Conservation (phyloP, 2,888 invertebrate species). For the Mesodorylaimus sp. region DNA sequence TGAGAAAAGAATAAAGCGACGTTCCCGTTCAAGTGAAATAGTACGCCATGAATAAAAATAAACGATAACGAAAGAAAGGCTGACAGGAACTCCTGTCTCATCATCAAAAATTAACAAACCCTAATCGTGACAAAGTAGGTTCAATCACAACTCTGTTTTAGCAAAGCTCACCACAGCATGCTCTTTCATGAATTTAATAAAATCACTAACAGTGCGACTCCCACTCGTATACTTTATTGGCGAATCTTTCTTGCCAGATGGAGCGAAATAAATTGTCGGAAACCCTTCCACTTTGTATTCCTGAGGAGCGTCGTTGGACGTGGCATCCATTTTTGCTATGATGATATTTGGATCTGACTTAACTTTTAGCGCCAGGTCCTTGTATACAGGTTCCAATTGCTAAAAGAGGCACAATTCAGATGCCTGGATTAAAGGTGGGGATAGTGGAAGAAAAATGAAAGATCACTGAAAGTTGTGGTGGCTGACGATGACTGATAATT, state of each 20-base stretch:
- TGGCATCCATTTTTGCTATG: conserved; percentile 40
- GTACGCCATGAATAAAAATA: too few species aligned
- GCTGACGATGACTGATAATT: too few species aligned
- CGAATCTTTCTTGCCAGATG: conserved; percentile 26
- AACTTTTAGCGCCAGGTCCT: conserved; percentile 21
- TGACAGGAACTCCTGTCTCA: too few species aligned
- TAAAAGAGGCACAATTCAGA: conserved; percentile 24
- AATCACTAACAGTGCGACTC: not conserved
- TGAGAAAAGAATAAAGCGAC: too few species aligned
- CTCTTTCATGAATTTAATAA: conserved; percentile 7
- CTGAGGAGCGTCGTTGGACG: conserved; percentile 37
- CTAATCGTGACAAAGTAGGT: too few species aligned
- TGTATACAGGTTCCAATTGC: conserved; percentile 36
- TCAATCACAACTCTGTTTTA: conserved; percentile 8
- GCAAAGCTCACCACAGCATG: conserved; percentile 5
- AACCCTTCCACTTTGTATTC: conserved; percentile 37
- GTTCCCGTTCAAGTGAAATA: too few species aligned
- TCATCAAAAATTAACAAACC: too few species aligned
- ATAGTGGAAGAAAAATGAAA: too few species aligned
- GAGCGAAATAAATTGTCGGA: conserved; percentile 38
- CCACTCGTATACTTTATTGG: conserved; percentile 6
- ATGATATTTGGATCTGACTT: conserved; percentile 24
- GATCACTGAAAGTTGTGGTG: too few species aligned
- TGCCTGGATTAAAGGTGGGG: too few species aligned
- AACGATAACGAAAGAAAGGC: too few species aligned